Percentiles rank a stretch among this genome's conserved stretches.
These are phyloP conservation scores for Cygnus olor DNA, from an alignment of 2,797 vertebrate genomes.

Conservation along the genomic window DNA sequence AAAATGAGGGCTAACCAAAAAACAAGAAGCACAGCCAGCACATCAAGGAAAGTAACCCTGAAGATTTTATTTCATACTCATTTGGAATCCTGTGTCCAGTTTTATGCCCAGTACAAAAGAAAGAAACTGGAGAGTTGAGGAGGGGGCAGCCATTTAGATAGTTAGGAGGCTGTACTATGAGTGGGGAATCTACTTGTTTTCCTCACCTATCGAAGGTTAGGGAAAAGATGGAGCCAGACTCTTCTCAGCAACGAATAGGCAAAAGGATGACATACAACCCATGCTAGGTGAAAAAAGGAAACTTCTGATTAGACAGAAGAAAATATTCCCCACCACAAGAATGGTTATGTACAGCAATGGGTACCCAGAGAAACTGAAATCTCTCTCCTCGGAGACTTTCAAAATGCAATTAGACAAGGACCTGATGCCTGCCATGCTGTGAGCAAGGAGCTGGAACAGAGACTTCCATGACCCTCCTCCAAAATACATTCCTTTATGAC, in stretches of 20 bases:
- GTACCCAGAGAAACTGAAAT: neutral
- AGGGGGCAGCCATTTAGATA: neutral
- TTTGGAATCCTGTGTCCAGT: neutral
- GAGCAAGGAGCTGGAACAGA: neutral
- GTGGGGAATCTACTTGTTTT: neutral
- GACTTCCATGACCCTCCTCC: neutral
- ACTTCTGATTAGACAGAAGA: neutral
- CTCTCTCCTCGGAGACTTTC: neutral
- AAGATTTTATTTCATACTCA: neutral
- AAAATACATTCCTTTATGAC: neutral
- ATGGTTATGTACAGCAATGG: neutral
- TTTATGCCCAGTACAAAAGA: neutral
- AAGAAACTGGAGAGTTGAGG: neutral
- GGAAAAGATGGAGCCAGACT: neutral
- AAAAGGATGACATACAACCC: neutral
- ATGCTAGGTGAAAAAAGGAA: neutral
- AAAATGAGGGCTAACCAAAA: fast-evolving
- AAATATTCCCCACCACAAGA: neutral
- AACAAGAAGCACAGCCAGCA: neutral
- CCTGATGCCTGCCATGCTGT: neutral
- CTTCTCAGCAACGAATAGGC: neutral
- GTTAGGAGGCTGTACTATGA: neutral
- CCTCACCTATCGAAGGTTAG: neutral
- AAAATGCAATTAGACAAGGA: neutral
- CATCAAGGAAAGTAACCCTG: fast-evolving